Conservation (phyloP, 1,140 invertebrate genomes). For the Akabosia matsudoensis region DNA sequence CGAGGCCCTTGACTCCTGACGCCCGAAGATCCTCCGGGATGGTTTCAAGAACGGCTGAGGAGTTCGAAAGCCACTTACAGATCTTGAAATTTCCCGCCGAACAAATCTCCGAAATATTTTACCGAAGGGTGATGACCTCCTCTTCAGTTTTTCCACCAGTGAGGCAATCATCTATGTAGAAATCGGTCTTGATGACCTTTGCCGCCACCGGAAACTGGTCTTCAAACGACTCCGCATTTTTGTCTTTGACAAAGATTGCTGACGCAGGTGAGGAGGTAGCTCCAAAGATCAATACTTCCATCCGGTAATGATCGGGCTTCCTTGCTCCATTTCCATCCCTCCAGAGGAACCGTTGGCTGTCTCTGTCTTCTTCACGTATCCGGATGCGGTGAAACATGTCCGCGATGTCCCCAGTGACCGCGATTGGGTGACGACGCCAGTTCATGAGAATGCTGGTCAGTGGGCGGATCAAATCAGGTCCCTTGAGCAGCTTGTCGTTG, state of each 20-base stretch:
- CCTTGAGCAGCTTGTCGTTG: constrained; percentile 22
- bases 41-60: not conserved
- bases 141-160: not conserved
- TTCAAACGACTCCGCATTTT: not conserved
- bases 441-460: constrained; percentile 19
- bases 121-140: not conserved
- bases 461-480: constrained; percentile 24
- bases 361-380: constrained; percentile 4
- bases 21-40: constrained; percentile 18
- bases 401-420: constrained; percentile 27
- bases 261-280: constrained; percentile 19
- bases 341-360: constrained; percentile 28
- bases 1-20: not conserved
- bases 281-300: constrained; percentile 36
- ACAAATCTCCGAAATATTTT: not conserved
- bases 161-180: constrained; percentile 4
- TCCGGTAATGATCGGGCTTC: not conserved
- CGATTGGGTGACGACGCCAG: constrained; percentile 3
- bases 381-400: constrained; percentile 39
- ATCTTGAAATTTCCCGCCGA: not conserved
- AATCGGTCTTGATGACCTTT: not conserved
- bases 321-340: not conserved
- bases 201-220: not conserved
- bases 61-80: constrained; percentile 11
- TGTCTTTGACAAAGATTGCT: not conserved